A percentile compares a stretch with the other conserved stretches of the same genome.
These are phyloP conservation scores for Yoshiicerus persimilis DNA, from an alignment of 1,140 invertebrate species.

Conservation along the genomic window DNA sequence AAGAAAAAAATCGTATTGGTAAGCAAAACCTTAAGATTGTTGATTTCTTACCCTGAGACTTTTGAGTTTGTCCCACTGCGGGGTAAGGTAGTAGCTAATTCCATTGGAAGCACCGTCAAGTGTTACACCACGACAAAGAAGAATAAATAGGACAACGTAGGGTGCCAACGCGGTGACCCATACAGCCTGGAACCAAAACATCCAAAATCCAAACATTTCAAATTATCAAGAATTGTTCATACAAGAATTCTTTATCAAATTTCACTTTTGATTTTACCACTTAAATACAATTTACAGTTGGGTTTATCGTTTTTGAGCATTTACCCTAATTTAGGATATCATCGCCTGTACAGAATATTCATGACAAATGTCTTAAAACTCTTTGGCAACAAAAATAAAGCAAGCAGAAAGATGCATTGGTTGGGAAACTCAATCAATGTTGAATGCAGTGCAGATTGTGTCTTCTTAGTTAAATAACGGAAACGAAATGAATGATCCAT, in stretches of 20 bases:
- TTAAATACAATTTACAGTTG: neutral
- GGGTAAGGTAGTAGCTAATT: conserved; percentile 91
- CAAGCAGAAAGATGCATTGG: too few relatives aligned
- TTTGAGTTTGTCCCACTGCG: conserved; percentile 84
- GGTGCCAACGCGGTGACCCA: conserved; percentile 95
- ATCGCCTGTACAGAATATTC: too few relatives aligned
- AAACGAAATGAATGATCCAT: too few relatives aligned
- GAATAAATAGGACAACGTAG: conserved; percentile 85
- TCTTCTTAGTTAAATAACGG: too few relatives aligned
- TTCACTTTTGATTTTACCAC: too few relatives aligned
- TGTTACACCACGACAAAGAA: conserved; percentile 85
- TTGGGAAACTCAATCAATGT: too few relatives aligned
- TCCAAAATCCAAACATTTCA: neutral
- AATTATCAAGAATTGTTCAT: neutral
- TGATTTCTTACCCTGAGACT: conserved; percentile 67
- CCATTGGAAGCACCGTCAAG: conserved; percentile 86
- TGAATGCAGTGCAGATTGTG: too few relatives aligned
- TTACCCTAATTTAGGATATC: neutral
- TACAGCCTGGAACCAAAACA: conserved; percentile 69
- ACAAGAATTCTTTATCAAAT: too few relatives aligned
- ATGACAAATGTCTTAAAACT: too few relatives aligned
- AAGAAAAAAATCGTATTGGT: too few relatives aligned
- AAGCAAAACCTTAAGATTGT: neutral
- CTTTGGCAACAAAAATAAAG: too few relatives aligned
- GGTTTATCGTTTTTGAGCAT: neutral